These are phyloP conservation scores for Megastigmus dorsalis DNA, from an alignment of 2,888 invertebrate species.

Conservation along the genomic window DNA sequence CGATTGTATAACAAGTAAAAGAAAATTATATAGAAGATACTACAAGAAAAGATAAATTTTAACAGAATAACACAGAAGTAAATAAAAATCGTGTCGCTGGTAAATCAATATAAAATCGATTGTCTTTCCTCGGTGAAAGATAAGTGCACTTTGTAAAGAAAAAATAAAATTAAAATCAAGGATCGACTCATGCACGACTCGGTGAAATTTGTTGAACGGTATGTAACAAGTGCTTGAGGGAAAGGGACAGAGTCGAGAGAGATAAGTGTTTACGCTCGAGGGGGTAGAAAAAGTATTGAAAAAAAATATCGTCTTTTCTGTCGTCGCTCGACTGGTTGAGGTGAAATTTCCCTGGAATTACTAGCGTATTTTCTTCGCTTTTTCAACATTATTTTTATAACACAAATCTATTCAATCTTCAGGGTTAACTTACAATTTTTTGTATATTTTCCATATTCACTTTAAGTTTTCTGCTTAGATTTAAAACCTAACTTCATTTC, in stretches of 20 bases:
- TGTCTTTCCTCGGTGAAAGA: not conserved
- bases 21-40: not conserved
- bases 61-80: not conserved
- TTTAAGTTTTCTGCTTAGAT: not conserved
- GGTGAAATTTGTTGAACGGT: constrained; percentile 12
- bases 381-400: not conserved
- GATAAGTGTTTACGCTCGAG: constrained; percentile 37
- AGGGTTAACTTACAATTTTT: not conserved
- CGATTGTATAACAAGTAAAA: not conserved
- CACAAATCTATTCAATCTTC: not conserved
- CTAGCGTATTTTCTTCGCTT: not conserved
- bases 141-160: not conserved
- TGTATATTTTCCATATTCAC: too few relatives aligned
- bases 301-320: constrained; percentile 16
- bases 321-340: not conserved
- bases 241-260: constrained; percentile 27
- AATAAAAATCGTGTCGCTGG: not conserved
- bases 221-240: constrained; percentile 41
- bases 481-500: too few relatives aligned
- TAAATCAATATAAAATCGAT: constrained; percentile 3
- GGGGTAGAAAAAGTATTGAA: not conserved
- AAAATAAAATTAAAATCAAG: constrained; percentile 17
- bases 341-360: not conserved
- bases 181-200: constrained; percentile 26
- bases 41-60: constrained; percentile 1